Conservation (phyloP, 2,797 vertebrate species). For the Cottoperca gobio region DNA sequence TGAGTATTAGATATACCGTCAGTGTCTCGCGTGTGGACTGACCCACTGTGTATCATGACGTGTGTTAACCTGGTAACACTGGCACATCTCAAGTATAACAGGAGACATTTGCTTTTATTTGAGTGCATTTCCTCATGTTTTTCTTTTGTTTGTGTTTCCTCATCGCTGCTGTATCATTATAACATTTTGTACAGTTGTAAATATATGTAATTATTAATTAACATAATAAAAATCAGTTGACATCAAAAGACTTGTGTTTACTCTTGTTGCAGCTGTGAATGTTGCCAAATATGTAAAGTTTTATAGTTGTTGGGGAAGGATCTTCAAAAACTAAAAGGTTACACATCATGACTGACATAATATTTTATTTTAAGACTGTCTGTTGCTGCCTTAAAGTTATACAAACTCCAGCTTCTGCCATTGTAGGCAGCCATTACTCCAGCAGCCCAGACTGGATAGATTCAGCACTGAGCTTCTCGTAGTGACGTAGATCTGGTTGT, state of each 20-base stretch:
- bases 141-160: neutral
- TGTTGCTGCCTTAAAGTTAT: neutral
- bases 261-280: neutral
- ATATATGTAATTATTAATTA: slow-evolving; percentile 16
- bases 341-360: neutral
- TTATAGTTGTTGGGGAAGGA: neutral
- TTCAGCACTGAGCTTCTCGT: neutral
- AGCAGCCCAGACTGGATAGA: neutral
- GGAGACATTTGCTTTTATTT: neutral
- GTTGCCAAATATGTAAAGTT: neutral
- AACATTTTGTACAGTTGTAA: slow-evolving; percentile 25
- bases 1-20: too few species aligned
- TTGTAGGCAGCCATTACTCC: neutral
- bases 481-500: neutral
- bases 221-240: slow-evolving; percentile 24
- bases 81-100: neutral
- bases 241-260: neutral
- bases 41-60: neutral
- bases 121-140: neutral
- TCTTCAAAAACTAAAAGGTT: neutral
- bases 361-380: neutral
- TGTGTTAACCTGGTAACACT: neutral
- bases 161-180: neutral
- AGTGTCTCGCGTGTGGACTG: too few species aligned
- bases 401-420: neutral